phyloP scores from a whole-genome alignment of 2,113 vertebrate genomes.

The Laticauda laticaudata region DNA sequence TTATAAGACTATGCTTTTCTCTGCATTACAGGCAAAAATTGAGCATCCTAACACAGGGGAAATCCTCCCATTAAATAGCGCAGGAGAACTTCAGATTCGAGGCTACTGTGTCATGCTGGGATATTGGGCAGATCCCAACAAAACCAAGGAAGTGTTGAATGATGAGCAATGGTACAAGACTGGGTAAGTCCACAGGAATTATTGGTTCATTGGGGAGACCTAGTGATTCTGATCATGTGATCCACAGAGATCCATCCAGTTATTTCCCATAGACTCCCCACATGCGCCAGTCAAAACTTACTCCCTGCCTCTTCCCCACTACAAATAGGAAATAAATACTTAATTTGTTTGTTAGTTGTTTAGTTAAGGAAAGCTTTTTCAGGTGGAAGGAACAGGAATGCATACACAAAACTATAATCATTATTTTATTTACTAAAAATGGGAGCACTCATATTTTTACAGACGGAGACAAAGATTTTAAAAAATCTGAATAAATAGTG shows the following conservation, averaged over 20 bases:
- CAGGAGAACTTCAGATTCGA: slow-evolving; percentile 84
- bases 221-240: neutral
- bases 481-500: neutral
- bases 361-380: neutral
- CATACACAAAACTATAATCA: neutral
- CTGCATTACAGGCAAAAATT: slow-evolving; percentile 80
- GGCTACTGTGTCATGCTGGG: slow-evolving; percentile 91
- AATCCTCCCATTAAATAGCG: slow-evolving; percentile 70
- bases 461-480: neutral
- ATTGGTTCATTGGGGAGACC: neutral
- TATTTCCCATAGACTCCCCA: neutral
- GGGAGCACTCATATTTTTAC: neutral
- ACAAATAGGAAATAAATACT: neutral
- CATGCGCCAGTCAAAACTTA: neutral
- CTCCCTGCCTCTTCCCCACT: neutral
- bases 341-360: neutral
- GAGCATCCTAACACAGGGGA: slow-evolving; percentile 70
- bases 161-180: slow-evolving; percentile 88
- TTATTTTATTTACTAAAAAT: neutral
- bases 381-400: neutral
- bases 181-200: slow-evolving; percentile 77
- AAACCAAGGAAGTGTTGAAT: slow-evolving; percentile 76
- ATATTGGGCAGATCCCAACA: slow-evolving; percentile 83
- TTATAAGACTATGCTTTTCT: slow-evolving; percentile 30
- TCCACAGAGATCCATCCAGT: neutral